A percentile compares a stretch with the other conserved stretches of the same genome.
Conservation (phyloP, 2,113 vertebrate species). For the Cheirogaleus medius region DNA sequence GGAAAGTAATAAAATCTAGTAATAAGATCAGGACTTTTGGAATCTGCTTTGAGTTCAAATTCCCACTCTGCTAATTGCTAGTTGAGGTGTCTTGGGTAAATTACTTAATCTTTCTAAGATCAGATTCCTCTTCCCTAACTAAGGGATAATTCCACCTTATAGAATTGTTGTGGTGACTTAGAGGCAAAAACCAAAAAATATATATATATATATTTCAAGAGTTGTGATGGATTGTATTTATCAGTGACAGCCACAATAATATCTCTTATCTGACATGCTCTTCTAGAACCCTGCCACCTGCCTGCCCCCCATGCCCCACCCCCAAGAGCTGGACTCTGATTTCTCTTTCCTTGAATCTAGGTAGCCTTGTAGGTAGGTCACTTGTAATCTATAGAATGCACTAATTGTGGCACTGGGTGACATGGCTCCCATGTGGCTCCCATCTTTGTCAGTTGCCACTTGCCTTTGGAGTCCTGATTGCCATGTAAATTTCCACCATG, state of each 20-base stretch:
- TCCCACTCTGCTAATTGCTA: background rate
- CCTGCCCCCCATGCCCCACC: too few relatives aligned
- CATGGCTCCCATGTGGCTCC: background rate
- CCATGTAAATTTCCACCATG: background rate
- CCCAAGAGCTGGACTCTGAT: background rate
- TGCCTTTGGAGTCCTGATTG: background rate
- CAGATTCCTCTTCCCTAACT: slow-evolving; percentile 7
- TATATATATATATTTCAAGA: background rate
- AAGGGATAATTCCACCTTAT: background rate
- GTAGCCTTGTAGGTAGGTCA: background rate
- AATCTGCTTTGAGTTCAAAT: background rate
- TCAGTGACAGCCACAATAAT: background rate
- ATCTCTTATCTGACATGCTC: background rate
- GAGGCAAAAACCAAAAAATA: too few relatives aligned
- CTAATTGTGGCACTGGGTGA: background rate
- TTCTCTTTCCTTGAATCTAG: background rate
- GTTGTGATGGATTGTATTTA: background rate
- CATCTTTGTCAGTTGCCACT: background rate
- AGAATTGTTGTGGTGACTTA: background rate
- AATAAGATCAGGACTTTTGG: background rate
- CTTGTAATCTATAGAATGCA: background rate
- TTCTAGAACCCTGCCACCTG: background rate
- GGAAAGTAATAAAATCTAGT: background rate
- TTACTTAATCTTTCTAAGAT: slow-evolving; percentile 22
- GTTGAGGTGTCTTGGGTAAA: background rate